Conservation (phyloP, 1,140 invertebrate species). For the Dolichoris vasculosae region DNA sequence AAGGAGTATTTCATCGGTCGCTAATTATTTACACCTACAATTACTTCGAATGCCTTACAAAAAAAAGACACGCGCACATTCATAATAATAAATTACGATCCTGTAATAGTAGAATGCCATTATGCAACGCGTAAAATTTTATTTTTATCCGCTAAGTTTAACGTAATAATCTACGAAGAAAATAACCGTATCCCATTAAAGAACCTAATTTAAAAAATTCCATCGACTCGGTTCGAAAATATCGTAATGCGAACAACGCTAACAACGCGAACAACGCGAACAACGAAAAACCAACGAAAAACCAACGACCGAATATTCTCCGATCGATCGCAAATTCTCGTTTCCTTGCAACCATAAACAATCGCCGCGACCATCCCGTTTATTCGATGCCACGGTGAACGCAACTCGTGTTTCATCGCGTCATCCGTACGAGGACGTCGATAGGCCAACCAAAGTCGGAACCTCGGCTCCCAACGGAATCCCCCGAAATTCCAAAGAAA, state of each 20-base stretch:
- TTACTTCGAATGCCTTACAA: neutral
- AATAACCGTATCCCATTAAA: neutral
- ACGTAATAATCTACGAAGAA: neutral
- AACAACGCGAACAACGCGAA: neutral
- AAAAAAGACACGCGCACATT: too few relatives aligned
- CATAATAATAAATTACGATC: too few relatives aligned
- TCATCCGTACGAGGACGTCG: neutral
- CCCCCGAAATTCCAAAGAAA: conserved; percentile 20
- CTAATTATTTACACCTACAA: neutral
- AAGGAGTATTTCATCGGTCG: neutral
- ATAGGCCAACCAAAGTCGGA: neutral
- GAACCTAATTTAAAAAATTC: neutral
- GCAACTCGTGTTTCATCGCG: neutral
- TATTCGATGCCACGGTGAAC: neutral
- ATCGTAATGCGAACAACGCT: too few relatives aligned
- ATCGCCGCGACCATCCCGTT: neutral
- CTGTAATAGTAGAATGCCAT: neutral
- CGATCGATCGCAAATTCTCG: neutral
- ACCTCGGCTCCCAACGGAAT: neutral
- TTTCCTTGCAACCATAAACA: neutral
- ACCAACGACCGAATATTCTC: too few relatives aligned
- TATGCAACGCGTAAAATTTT: neutral
- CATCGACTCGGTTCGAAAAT: too few relatives aligned
- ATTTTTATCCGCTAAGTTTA: neutral
- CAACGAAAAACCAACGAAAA: too few relatives aligned